Conservation (phyloP, 1,140 invertebrate species). For the Cydia strobilella region DNA sequence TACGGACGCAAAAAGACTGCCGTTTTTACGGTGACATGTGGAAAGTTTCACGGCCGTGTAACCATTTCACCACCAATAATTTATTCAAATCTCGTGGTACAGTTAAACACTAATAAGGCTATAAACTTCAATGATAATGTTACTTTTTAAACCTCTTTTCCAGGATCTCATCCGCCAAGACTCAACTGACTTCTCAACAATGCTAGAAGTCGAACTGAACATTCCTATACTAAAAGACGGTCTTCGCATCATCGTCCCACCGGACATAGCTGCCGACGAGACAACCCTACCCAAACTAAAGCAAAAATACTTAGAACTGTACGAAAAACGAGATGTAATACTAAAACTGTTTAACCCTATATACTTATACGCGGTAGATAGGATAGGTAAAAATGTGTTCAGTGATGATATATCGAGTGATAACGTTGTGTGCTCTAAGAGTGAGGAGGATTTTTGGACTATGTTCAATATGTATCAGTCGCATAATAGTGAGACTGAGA, state of each 20-base stretch:
- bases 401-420: conserved; percentile 54
- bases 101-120: no score
- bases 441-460: conserved; percentile 68
- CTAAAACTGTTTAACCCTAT: conserved; percentile 67
- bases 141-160: conserved; percentile 71
- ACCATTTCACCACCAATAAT: no score
- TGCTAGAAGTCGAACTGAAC: conserved; percentile 88
- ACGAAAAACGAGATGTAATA: conserved; percentile 62
- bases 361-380: conserved; percentile 71
- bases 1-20: no score
- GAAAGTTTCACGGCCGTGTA: no score
- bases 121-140: no score
- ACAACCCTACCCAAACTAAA: conserved; percentile 53
- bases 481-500: conserved; percentile 34
- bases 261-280: conserved; percentile 74
- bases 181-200: conserved; percentile 82
- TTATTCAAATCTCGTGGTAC: no score
- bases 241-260: conserved; percentile 86
- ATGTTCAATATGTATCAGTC: conserved; percentile 63
- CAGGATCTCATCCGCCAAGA: conserved; percentile 84
- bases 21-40: no score
- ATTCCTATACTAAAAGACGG: conserved; percentile 87
- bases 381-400: conserved; percentile 64
- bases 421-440: conserved; percentile 42
- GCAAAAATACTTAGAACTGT: conserved; percentile 63